These are phyloP conservation scores for Zootermopsis nevadensis DNA, from an alignment of 2,888 invertebrate genomes.

Conservation along the genomic window DNA sequence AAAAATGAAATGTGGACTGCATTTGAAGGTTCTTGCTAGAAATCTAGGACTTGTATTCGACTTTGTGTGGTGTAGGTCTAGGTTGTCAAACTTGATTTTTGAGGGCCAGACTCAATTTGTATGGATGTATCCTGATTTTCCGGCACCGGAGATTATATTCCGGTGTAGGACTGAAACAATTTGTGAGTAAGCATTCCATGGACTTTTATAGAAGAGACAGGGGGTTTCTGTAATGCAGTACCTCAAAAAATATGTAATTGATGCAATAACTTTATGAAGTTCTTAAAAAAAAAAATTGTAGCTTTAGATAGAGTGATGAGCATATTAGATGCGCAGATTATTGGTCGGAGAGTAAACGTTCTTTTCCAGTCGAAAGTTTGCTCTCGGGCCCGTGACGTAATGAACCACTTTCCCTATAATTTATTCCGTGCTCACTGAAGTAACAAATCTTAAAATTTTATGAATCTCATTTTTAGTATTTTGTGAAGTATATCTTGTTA, in stretches of 20 bases:
- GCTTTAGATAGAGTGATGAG: slow-evolving; percentile 55
- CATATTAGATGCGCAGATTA: slow-evolving; percentile 52
- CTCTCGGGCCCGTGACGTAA: slow-evolving; percentile 50
- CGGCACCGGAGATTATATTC: slow-evolving; percentile 53
- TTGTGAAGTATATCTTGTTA: slow-evolving; percentile 54
- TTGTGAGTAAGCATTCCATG: slow-evolving; percentile 55
- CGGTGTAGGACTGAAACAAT: slow-evolving; percentile 54
- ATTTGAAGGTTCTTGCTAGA: slow-evolving; percentile 54
- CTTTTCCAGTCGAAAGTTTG: slow-evolving; percentile 25
- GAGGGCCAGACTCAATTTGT: slow-evolving; percentile 54
- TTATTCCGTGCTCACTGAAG: slow-evolving; percentile 55
- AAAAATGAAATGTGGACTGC: slow-evolving; percentile 50
- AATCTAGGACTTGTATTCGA: slow-evolving; percentile 54
- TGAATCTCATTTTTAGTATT: slow-evolving; percentile 54
- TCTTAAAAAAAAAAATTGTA: slow-evolving; percentile 55
- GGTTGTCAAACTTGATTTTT: slow-evolving; percentile 54
- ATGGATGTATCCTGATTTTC: slow-evolving; percentile 53
- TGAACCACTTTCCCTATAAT: slow-evolving; percentile 55
- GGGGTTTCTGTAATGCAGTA: slow-evolving; percentile 67
- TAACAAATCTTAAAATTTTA: slow-evolving; percentile 54
- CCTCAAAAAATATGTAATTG: slow-evolving; percentile 67
- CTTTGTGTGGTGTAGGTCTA: slow-evolving; percentile 56
- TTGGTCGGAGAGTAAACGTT: slow-evolving; percentile 51
- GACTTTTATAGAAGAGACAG: slow-evolving; percentile 55
- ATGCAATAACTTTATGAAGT: slow-evolving; percentile 65